Conservation (phyloP, 2,797 vertebrate genomes). For the Syngnathus acus region DNA sequence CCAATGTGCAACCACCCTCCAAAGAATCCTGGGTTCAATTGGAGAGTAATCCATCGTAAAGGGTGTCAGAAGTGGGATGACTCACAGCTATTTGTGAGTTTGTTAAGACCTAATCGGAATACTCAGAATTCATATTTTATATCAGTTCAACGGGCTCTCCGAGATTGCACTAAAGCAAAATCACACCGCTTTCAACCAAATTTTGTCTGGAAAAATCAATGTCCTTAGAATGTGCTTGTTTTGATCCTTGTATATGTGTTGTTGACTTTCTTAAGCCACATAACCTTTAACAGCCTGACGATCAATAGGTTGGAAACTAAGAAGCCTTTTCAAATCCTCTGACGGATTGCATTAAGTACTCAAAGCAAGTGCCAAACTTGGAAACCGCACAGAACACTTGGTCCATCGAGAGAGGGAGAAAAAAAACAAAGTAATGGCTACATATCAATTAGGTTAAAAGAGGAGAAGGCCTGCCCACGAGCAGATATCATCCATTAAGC, state of each 20-base stretch:
- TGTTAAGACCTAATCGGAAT: background rate
- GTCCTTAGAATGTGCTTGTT: constrained; percentile 56
- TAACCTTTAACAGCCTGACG: constrained; percentile 52
- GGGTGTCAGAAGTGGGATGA: too few species aligned
- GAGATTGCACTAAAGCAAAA: constrained; percentile 6
- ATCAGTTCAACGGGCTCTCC: constrained; percentile 9
- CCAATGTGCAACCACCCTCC: too few species aligned
- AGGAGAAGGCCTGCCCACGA: constrained; percentile 37
- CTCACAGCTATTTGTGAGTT: background rate
- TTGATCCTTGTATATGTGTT: constrained; percentile 55
- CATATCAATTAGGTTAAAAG: constrained; percentile 53
- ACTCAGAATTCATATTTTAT: background rate
- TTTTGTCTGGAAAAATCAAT: constrained; percentile 53
- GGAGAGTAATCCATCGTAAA: too few species aligned
- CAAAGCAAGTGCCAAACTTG: constrained; percentile 15
- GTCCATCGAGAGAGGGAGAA: constrained; percentile 17
- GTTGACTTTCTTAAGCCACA: constrained; percentile 52
- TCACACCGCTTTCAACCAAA: constrained; percentile 6
- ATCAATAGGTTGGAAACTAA: constrained; percentile 60
- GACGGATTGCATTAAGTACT: constrained; percentile 51
- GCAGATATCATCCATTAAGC: constrained; percentile 56
- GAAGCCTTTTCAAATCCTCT: constrained; percentile 51
- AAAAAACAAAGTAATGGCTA: constrained; percentile 30
- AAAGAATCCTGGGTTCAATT: too few species aligned
- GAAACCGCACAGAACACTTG: constrained; percentile 27